phyloP scores from a whole-genome alignment of 2,888 invertebrate species.

The Alloscopus bannaensis region DNA sequence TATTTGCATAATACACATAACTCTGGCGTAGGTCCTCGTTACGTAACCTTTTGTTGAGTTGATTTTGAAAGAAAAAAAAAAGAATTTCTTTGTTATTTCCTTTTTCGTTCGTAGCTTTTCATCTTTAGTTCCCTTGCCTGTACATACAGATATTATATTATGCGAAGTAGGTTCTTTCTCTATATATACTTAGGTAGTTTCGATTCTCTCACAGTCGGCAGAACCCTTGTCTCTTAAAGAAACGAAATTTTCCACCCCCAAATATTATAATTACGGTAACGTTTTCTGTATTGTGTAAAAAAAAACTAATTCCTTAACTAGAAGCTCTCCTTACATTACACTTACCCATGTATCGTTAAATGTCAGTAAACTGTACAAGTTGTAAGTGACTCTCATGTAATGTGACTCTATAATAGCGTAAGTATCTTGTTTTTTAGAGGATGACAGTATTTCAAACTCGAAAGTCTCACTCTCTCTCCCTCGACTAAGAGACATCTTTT shows the following conservation, averaged over 20 bases:
- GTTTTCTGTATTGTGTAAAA: background rate
- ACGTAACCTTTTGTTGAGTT: background rate
- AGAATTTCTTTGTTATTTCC: background rate
- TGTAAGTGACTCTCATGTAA: no score
- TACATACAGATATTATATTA: conserved; percentile 20
- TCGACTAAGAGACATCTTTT: no score
- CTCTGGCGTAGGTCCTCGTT: conserved; percentile 4
- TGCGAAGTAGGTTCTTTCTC: conserved; percentile 7
- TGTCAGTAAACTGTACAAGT: no score
- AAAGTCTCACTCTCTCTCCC: no score
- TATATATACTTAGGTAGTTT: conserved; percentile 1
- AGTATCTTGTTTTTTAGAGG: conserved; percentile 13
- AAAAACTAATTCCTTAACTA: conserved; percentile 15
- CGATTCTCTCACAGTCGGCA: conserved; percentile 1
- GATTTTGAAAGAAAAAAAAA: background rate
- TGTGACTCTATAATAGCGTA: conserved; percentile 7
- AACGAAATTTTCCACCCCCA: background rate
- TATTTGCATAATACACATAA: background rate
- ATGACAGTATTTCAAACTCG: no score
- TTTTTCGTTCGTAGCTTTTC: conserved; percentile 3
- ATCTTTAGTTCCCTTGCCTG: conserved; percentile 22
- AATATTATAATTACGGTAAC: background rate
- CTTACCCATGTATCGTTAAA: background rate
- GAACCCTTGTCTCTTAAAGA: background rate
- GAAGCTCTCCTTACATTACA: background rate